Percentiles rank a stretch among this genome's conserved stretches.
Evolutionary conservation across 2,797 vertebrate species (phyloP).

Genomic region (Simalia tracyae): DNA sequence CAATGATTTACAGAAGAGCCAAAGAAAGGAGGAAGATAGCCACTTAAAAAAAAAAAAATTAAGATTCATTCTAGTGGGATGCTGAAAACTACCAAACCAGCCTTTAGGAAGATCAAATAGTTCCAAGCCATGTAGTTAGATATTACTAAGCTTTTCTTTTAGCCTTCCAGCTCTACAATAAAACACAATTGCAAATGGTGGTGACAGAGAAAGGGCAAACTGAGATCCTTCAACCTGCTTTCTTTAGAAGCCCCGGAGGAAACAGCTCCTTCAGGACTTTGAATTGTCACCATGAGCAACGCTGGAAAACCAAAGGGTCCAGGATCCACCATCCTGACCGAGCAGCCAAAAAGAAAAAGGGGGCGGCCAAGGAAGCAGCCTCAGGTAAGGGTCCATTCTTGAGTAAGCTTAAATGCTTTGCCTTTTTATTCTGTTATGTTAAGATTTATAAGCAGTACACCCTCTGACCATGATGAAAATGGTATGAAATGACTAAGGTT

Average conservation of each 20-base stretch:
- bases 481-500: not conserved
- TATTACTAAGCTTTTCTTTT: conserved; percentile 9
- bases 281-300: conserved; percentile 53
- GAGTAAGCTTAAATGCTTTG: not conserved
- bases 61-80: not conserved
- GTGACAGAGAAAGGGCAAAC: not conserved
- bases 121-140: not conserved
- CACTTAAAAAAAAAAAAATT: not conserved
- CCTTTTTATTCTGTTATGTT: not conserved
- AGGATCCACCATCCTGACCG: fast-evolving
- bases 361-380: conserved; percentile 67
- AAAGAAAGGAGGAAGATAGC: not conserved
- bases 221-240: not conserved
- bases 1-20: not conserved
- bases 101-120: not conserved
- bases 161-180: conserved; percentile 24
- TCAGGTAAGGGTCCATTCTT: conserved; percentile 51
- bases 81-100: not conserved
- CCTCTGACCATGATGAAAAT: not conserved
- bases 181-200: not conserved
- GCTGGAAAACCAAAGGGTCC: conserved; percentile 16
- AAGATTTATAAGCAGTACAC: not conserved
- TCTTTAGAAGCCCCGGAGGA: conserved; percentile 13
- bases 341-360: conserved; percentile 61
- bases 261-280: not conserved